Evolutionary conservation across 2,888 invertebrate genomes (phyloP), one percentile per base, ranked within the genome.

Genomic region (Drosophila helvetica): DNA sequence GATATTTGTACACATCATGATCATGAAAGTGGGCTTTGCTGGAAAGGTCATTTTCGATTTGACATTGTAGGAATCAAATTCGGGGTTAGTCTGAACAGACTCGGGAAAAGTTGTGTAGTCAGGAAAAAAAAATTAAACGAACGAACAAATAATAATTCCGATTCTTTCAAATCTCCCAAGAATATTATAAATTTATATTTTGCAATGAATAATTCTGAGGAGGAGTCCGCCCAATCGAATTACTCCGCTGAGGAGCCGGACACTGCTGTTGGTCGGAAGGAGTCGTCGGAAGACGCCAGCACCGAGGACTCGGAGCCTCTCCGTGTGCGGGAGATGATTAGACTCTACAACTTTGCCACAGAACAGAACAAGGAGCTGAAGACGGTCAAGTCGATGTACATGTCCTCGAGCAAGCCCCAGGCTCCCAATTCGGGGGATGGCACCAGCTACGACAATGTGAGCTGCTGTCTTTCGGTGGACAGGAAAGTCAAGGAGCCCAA

Each of bases 281-380:
- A 22, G 22, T 22, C 22, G 3, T 55, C 27, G 63, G 63, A 15
- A 22, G 38, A 6, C 0, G 48, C 38, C 18, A 42, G 8, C 42
- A 18, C 6, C 27, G 17, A 4, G 50, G 43, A 51, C 56, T 18
- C 80, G 77, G 56, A 66, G 79, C 4, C 80, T 79, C 0, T 89
- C 9, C 79, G 82, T 48, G 91, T 91, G 15, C 89, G 90, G 5
- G 90, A 91, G 52, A 91, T 91, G 91, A 84, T 91, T 10, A 86
- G 86, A 25, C 76, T 84, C 3, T 91, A 91, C 47, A 89, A 91
- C 46, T 84, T 80, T 45, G 91, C 88, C 5, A 75, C 84, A 2
- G 77, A 80, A 25, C 78, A 79, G 73, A 84, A 86, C 52, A 83
- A 89, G 42, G 82, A 86, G 12, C 61, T 91, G 62, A 66, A 81